A percentile compares a stretch with the other conserved stretches of the same genome.
phyloP scores from a whole-genome alignment of 92 coral and sea anemone genomes.

The Zoanthus sociatus region DNA sequence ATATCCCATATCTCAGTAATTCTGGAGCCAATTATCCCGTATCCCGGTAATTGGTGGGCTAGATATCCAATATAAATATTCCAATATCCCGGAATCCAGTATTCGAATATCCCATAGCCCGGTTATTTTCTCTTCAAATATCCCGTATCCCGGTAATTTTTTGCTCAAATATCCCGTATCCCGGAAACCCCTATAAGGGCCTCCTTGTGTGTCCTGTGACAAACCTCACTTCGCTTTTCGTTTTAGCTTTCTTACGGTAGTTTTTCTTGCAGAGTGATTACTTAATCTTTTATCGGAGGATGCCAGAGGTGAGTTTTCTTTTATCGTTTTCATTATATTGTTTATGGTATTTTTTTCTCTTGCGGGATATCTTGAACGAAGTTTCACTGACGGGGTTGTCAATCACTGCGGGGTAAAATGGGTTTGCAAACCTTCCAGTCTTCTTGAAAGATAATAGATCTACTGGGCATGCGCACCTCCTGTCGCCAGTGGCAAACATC shows the following conservation, averaged over 20 bases:
- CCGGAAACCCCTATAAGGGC: too few species aligned
- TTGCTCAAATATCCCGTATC: too few species aligned
- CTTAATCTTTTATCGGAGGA: not conserved
- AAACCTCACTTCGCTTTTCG: not conserved
- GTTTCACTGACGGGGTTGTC: conserved; percentile 48
- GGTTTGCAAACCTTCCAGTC: conserved; percentile 55
- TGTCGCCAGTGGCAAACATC: conserved; percentile 52
- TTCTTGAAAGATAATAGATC: conserved; percentile 33
- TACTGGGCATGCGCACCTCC: conserved; percentile 18
- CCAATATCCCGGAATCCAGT: too few species aligned
- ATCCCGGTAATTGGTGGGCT: too few species aligned
- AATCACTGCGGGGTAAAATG: conserved; percentile 55
- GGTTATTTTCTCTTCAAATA: too few species aligned
- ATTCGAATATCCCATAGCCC: too few species aligned
- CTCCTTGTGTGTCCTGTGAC: too few species aligned
- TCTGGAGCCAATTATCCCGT: too few species aligned
- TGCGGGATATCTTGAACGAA: conserved; percentile 63
- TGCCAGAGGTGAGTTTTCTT: conserved; percentile 53
- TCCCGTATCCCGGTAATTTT: too few species aligned
- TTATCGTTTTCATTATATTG: conserved; percentile 31
- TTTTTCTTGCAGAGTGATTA: not conserved
- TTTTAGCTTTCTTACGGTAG: conserved; percentile 1
- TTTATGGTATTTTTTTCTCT: not conserved
- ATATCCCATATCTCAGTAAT: too few species aligned
- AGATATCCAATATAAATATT: too few species aligned